These are phyloP conservation scores for Gastracanthus pulcherrimus DNA, from an alignment of 2,888 invertebrate genomes.

Conservation along the genomic window DNA sequence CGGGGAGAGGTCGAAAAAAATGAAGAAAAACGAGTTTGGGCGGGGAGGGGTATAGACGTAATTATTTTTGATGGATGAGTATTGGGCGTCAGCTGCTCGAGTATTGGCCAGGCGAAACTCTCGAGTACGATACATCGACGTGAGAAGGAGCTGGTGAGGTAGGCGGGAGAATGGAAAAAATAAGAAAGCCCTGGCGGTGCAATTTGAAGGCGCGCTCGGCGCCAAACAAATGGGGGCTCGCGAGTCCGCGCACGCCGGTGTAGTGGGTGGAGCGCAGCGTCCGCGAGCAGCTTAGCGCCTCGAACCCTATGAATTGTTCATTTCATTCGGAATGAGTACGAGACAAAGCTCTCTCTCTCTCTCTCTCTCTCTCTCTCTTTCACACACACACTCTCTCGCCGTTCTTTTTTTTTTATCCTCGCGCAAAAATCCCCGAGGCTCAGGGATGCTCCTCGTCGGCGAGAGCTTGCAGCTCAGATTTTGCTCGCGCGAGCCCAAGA, in stretches of 20 bases:
- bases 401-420: conserved; percentile 54
- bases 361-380: no score
- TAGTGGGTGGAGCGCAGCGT: no score
- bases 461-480: neutral
- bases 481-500: neutral
- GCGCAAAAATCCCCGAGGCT: conserved; percentile 25
- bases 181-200: conserved; percentile 52
- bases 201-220: conserved; percentile 65
- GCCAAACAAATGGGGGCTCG: conserved; percentile 68
- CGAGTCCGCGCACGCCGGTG: no score
- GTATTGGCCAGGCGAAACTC: conserved; percentile 42
- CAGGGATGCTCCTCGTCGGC: conserved; percentile 22
- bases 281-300: conserved; percentile 63
- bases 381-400: no score
- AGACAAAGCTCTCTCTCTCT: conserved; percentile 4
- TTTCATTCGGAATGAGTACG: conserved; percentile 66
- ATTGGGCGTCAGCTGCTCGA: conserved; percentile 33
- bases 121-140: conserved; percentile 17
- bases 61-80: conserved; percentile 68
- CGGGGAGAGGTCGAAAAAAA: neutral
- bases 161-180: conserved; percentile 18
- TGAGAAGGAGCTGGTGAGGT: neutral
- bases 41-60: conserved; percentile 42
- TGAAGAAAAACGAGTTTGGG: neutral
- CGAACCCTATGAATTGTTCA: conserved; percentile 72